Conservation (phyloP, 1,140 invertebrate genomes). For the Drosophila ambigua region DNA sequence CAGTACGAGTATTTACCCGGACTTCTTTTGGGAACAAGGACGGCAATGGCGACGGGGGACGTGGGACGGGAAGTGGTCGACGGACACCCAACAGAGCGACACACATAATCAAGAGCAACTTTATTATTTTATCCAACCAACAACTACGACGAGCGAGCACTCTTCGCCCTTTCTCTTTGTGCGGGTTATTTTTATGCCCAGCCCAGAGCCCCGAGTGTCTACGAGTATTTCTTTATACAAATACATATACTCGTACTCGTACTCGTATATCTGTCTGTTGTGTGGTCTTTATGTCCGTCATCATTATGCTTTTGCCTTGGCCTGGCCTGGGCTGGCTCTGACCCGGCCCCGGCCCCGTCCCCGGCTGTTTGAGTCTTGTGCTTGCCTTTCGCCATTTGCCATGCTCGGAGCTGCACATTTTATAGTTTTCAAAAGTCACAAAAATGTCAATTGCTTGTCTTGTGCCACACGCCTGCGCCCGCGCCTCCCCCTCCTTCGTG, state of each 20-base stretch:
- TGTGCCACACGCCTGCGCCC: conserved; percentile 3
- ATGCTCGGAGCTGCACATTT: conserved; percentile 70
- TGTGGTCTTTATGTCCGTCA: conserved; percentile 67
- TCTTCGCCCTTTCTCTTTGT: background rate
- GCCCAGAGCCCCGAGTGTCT: conserved; percentile 4
- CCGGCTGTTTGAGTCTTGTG: background rate
- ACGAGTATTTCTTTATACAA: conserved; percentile 1
- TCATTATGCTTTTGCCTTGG: conserved; percentile 60
- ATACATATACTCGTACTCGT: background rate
- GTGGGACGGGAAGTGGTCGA: background rate
- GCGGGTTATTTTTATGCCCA: conserved; percentile 31
- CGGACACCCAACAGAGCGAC: conserved; percentile 21
- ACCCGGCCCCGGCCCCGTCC: background rate
- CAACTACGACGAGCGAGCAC: conserved; percentile 34
- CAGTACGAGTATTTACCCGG: no score
- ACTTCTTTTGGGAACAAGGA: no score
- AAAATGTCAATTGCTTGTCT: conserved; percentile 80
- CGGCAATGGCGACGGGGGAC: no score
- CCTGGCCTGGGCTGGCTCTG: conserved; percentile 4
- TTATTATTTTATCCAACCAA: conserved; percentile 72
- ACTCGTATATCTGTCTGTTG: conserved; percentile 44
- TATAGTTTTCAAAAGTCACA: conserved; percentile 82
- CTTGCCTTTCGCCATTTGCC: conserved; percentile 32
- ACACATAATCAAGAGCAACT: conserved; percentile 78
- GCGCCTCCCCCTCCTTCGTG: conserved; percentile 1